A percentile compares a stretch with the other conserved stretches of the same genome.
These are phyloP conservation scores for Poeciliopsis prolifica DNA, from an alignment of 2,113 vertebrate genomes.

Conservation along the genomic window DNA sequence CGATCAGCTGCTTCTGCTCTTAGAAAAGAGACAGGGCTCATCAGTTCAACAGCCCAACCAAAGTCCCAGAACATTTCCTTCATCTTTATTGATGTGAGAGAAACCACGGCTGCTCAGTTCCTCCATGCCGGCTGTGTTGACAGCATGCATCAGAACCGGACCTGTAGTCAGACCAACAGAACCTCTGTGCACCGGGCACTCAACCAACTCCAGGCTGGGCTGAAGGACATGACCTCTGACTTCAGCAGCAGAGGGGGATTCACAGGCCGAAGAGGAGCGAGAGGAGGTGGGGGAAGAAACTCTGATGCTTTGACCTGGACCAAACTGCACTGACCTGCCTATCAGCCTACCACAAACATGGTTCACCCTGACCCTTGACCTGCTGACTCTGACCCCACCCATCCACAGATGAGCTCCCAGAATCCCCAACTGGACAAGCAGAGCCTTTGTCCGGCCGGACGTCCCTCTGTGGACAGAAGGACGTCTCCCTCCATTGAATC, in stretches of 20 bases:
- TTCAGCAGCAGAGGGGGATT: constrained; percentile 67
- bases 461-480: not conserved
- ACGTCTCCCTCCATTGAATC: constrained; percentile 1
- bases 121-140: no score
- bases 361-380: constrained; percentile 56
- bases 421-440: constrained; percentile 21
- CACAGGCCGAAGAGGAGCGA: constrained; percentile 78
- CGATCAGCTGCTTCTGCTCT: not conserved
- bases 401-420: constrained; percentile 21
- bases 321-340: constrained; percentile 4
- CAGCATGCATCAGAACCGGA: no score
- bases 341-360: constrained; percentile 15
- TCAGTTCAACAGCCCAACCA: no score
- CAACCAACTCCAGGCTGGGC: constrained; percentile 8
- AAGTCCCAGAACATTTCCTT: not conserved
- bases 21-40: not conserved
- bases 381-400: not conserved
- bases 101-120: not conserved
- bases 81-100: no score
- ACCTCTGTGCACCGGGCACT: no score
- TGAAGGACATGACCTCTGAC: constrained; percentile 55
- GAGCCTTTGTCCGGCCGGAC: constrained; percentile 20
- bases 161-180: no score
- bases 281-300: constrained; percentile 72
- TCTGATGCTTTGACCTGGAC: constrained; percentile 48